phyloP scores from a whole-genome alignment of 2,113 vertebrate species.

The Psittacara wagleri region DNA sequence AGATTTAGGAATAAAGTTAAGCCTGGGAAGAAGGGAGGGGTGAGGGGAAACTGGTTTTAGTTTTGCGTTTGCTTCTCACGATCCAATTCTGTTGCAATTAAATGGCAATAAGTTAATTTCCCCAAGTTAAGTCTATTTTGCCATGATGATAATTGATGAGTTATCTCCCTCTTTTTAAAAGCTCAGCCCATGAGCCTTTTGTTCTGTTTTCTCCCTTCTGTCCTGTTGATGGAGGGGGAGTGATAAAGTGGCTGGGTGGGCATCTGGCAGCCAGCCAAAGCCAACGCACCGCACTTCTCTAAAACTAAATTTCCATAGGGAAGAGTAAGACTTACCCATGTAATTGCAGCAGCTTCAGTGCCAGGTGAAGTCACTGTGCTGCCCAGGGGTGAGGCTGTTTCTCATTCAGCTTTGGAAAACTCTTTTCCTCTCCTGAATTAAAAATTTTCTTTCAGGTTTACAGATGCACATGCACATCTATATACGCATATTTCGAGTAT shows the following conservation, averaged over 20 bases:
- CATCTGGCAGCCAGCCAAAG: not conserved
- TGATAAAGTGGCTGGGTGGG: not conserved
- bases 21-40: not conserved
- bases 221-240: not conserved
- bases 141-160: not conserved
- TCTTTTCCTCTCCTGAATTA: not conserved
- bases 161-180: not conserved
- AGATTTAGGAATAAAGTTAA: not conserved
- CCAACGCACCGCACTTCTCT: not conserved
- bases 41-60: not conserved
- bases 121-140: not conserved
- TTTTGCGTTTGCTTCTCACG: not conserved
- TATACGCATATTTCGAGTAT: not conserved
- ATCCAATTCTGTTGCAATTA: not conserved
- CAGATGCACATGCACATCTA: not conserved
- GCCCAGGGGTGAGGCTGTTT: not conserved
- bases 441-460: not conserved
- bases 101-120: not conserved
- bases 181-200: not conserved
- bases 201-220: not conserved
- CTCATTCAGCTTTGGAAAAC: not conserved
- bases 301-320: not conserved
- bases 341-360: not conserved
- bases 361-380: not conserved
- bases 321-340: not conserved